Evolutionary conservation across 2,888 invertebrate genomes (phyloP), one percentile per base, ranked within the genome.

Genomic region (Cosmorhoe ocellata): DNA sequence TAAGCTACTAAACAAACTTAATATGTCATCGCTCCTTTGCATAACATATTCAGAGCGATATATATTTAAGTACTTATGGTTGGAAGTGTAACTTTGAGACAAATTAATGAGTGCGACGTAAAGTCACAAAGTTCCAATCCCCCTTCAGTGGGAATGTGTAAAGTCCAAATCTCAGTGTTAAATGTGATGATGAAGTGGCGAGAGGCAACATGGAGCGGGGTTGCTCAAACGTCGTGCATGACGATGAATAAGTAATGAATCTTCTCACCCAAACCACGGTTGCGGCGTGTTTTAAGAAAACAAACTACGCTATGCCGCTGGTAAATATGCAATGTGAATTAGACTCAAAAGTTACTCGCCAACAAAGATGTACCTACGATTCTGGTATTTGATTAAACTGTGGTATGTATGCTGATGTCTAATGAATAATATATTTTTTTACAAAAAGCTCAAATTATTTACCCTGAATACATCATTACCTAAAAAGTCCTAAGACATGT

Each of bases 241-340:
- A 74, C 73, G 65, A 58, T 78, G 81, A 82, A 84, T 84, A 83
- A 78, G 67, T 80, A 79, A 83, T 78, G 74, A 75, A 75, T 71
- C 63, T 71, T 69, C 68, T 65, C 68, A 68, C 61, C 52, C 55
- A 68, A 71, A 67, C 61, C 63, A 57, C 48, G 58, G 53, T 61
- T 62, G 63, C 49, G 61, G 55, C 59, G 61, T 69, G 66, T 71
- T 70, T 69, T 62, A 69, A 69, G 69, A 68, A 74, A 73, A 74
- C 61, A 69, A 74, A 72, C 67, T 72, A 62, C 41, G 34, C 52
- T 28, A 47, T 58, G 45, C 52, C 52, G 45, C 45, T 39, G 49
- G 50, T 60, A 69, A 67, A 63, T 62, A 66, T 51, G 57, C 43
- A 33, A 46, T 31, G 33, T 33, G 34, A 55, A 56, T 56, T 43